Percentiles rank a stretch among this genome's conserved stretches.
Evolutionary conservation across 2,888 invertebrate genomes (phyloP).

Genomic region (Altica lythri): DNA sequence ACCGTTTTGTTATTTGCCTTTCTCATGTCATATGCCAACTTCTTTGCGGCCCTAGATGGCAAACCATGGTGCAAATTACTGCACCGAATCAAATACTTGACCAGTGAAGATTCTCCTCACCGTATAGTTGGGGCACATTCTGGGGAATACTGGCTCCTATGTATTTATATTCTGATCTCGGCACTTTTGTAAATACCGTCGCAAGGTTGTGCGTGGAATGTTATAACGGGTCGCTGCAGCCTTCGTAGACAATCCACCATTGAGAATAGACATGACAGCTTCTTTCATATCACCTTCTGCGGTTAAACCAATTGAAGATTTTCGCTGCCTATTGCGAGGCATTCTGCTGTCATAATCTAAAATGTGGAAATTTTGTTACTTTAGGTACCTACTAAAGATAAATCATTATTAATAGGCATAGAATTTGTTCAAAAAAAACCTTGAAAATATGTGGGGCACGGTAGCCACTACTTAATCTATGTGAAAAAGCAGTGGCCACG

Average conservation of each 20-base stretch:
- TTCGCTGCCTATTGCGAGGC: constrained; percentile 1
- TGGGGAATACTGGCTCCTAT: neutral
- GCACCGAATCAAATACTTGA: neutral
- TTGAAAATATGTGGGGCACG: no score
- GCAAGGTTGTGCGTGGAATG: constrained; percentile 1
- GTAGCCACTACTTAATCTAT: no score
- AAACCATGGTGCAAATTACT: constrained; percentile 7
- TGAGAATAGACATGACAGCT: constrained; percentile 3
- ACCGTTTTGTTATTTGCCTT: no score
- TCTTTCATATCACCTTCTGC: constrained; percentile 13
- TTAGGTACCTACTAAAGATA: no score
- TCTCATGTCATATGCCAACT: constrained; percentile 1
- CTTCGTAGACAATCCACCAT: neutral
- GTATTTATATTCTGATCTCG: neutral
- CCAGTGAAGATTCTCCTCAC: neutral
- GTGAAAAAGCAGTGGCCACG: no score
- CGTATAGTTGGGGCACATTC: neutral
- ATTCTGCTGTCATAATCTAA: no score
- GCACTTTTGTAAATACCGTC: neutral
- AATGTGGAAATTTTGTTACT: no score
- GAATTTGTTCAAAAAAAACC: no score
- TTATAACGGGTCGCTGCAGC: neutral
- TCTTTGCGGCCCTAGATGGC: constrained; percentile 2
- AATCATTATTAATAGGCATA: no score
- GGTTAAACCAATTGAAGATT: constrained; percentile 9